Conservation (phyloP, 2,888 invertebrate species). For the Drosophila setosimentum region DNA sequence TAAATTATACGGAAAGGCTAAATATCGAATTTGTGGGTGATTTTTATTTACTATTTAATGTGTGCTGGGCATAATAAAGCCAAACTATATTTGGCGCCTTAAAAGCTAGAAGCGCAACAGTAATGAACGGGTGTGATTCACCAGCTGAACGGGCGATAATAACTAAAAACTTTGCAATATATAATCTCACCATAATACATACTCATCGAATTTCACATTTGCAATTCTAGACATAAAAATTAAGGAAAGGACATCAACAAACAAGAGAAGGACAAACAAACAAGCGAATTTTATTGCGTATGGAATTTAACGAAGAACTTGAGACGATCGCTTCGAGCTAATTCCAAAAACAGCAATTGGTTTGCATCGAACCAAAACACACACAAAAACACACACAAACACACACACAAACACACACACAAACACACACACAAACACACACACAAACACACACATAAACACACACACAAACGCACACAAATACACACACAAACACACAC, state of each 20-base stretch:
- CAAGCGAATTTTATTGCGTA: slow-evolving; percentile 17
- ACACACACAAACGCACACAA: too few relatives aligned
- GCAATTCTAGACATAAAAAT: slow-evolving; percentile 35
- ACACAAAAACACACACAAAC: slow-evolving; percentile 18
- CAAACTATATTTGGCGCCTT: not conserved
- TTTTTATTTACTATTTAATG: not conserved
- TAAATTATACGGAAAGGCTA: not conserved
- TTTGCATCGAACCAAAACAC: slow-evolving; percentile 9
- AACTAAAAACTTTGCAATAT: slow-evolving; percentile 27
- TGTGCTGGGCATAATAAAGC: not conserved
- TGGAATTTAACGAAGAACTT: slow-evolving; percentile 15
- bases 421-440: too few relatives aligned
- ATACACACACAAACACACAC: too few relatives aligned
- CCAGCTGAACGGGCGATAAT: slow-evolving; percentile 12
- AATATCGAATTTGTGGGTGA: not conserved
- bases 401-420: not conserved
- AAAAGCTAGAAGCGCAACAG: slow-evolving; percentile 8
- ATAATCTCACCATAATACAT: slow-evolving; percentile 7
- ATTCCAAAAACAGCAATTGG: slow-evolving; percentile 8
- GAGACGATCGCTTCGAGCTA: slow-evolving; percentile 10
- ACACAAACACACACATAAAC: too few relatives aligned
- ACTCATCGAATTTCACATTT: slow-evolving; percentile 31
- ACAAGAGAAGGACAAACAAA: not conserved
- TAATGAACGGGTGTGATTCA: slow-evolving; percentile 25
- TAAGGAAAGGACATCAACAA: not conserved